Conservation (phyloP, 2,888 invertebrate genomes). For the Drosophila ezoana region DNA sequence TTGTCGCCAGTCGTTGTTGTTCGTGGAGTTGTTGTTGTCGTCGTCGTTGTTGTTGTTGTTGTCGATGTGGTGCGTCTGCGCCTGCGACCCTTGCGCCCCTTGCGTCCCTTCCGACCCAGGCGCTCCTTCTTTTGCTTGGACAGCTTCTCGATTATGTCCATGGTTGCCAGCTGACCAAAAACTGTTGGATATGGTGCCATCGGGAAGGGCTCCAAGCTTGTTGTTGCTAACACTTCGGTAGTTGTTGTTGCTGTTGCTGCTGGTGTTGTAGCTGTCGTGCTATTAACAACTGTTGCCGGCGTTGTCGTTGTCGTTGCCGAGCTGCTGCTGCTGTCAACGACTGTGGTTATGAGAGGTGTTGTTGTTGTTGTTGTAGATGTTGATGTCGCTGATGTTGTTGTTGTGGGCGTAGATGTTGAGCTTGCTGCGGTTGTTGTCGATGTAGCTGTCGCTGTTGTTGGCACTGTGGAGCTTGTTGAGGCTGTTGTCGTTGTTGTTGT, state of each 20-base stretch:
- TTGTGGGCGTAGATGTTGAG: neutral
- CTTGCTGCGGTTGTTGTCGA: neutral
- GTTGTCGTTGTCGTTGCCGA: slow-evolving; percentile 18
- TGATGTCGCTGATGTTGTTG: neutral
- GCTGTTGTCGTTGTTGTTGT: neutral
- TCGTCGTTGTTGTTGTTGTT: slow-evolving; percentile 24
- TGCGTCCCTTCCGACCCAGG: slow-evolving; percentile 51
- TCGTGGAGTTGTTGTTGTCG: slow-evolving; percentile 17
- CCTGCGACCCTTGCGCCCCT: slow-evolving; percentile 57
- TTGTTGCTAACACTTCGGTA: slow-evolving; percentile 3
- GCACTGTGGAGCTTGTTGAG: neutral
- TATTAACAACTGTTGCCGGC: slow-evolving; percentile 1
- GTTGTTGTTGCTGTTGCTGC: slow-evolving; percentile 25
- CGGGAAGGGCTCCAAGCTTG: slow-evolving; percentile 44
- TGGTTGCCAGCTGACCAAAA: slow-evolving; percentile 25
- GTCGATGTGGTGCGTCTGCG: slow-evolving; percentile 53
- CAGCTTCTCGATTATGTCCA: slow-evolving; percentile 7
- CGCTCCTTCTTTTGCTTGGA: slow-evolving; percentile 28
- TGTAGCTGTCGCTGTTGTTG: slow-evolving; percentile 2
- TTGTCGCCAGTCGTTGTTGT: slow-evolving; percentile 18
- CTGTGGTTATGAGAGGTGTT: neutral
- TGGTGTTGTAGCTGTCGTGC: slow-evolving; percentile 26
- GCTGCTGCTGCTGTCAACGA: neutral
- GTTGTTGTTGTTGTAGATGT: slow-evolving; percentile 16
- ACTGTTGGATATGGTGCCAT: slow-evolving; percentile 54